These are phyloP conservation scores for Macroramphosus scolopax DNA, from an alignment of 2,797 vertebrate species.

Conservation along the genomic window DNA sequence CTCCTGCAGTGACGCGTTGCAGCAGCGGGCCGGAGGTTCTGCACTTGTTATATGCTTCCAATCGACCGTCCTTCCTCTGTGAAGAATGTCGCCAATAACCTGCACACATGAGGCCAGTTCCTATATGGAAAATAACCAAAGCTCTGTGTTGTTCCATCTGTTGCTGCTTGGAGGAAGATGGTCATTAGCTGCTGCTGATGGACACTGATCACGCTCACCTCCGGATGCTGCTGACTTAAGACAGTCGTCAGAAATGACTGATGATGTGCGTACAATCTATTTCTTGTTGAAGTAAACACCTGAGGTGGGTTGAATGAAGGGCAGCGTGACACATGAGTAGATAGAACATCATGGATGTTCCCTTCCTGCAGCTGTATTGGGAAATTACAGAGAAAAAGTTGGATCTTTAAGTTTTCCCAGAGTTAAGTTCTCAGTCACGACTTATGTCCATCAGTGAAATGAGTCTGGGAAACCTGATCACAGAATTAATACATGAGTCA, in stretches of 20 bases:
- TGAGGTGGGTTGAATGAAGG: no score
- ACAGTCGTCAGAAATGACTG: no score
- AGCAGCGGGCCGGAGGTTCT: slow-evolving; percentile 25
- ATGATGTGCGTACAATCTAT: no score
- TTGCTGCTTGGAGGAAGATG: no score
- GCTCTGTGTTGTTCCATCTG: slow-evolving; percentile 12
- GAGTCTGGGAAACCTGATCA: slow-evolving; percentile 19
- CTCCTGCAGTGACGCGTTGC: slow-evolving; percentile 43
- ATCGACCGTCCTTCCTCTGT: slow-evolving; percentile 29
- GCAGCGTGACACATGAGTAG: no score
- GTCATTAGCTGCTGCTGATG: slow-evolving; percentile 1
- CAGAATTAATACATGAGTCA: slow-evolving; percentile 35
- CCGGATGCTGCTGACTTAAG: not conserved
- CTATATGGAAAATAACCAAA: slow-evolving; percentile 12
- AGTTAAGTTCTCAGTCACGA: slow-evolving; percentile 17
- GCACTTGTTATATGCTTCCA: slow-evolving; percentile 39
- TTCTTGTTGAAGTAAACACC: no score
- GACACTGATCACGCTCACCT: not conserved
- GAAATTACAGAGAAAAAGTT: no score
- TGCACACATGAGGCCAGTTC: slow-evolving; percentile 28
- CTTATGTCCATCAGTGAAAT: slow-evolving; percentile 31
- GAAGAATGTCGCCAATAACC: slow-evolving; percentile 44
- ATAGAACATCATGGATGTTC: no score
- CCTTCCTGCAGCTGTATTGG: no score
- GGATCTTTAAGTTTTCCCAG: no score